Evolutionary conservation across 2,888 invertebrate species (phyloP).

Genomic region (Eugnorisma glareosa): DNA sequence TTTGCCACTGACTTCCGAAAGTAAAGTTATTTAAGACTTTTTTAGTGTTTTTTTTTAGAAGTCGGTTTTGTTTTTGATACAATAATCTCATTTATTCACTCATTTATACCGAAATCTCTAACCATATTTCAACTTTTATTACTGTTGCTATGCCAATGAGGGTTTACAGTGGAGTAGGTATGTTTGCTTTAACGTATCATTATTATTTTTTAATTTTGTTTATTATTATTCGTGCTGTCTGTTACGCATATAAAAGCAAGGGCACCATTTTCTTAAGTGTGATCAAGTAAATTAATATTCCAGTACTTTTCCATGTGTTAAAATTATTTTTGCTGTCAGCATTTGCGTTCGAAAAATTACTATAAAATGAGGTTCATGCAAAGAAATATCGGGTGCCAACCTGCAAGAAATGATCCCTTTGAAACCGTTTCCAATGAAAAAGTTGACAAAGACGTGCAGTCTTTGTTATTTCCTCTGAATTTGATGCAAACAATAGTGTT

Average conservation of each 20-base stretch:
- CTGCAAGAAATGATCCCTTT: background rate
- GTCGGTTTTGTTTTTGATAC: too few species aligned
- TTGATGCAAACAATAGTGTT: slow-evolving; percentile 32
- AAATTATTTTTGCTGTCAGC: background rate
- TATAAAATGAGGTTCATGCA: slow-evolving; percentile 5
- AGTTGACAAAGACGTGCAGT: slow-evolving; percentile 36
- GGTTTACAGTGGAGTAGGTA: background rate
- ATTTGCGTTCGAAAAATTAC: background rate
- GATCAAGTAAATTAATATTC: background rate
- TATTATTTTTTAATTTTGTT: slow-evolving; percentile 5
- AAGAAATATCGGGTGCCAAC: background rate
- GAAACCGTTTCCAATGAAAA: background rate
- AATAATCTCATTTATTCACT: too few species aligned
- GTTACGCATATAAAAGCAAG: slow-evolving; percentile 3
- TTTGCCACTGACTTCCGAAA: too few species aligned
- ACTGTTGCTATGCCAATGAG: background rate
- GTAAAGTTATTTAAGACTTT: too few species aligned
- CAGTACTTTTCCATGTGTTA: background rate
- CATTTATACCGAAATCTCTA: too few species aligned
- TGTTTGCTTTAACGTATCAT: background rate
- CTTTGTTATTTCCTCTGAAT: slow-evolving; percentile 34
- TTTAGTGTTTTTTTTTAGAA: too few species aligned
- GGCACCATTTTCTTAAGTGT: background rate
- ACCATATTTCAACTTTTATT: background rate
- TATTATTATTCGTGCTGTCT: background rate